Conservation (phyloP, 2,797 vertebrate species). For the Anableps anableps region DNA sequence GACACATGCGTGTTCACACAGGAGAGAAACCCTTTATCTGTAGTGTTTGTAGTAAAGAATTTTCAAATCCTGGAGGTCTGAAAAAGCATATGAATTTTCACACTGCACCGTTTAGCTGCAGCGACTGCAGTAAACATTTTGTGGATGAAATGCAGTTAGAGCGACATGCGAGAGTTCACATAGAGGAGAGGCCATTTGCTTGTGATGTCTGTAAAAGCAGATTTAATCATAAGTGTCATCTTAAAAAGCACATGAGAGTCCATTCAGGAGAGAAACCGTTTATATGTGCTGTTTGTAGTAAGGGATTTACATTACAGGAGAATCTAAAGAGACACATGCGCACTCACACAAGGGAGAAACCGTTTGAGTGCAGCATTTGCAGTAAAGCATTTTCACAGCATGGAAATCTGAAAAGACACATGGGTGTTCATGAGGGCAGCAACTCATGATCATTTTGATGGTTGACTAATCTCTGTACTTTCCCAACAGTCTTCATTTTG, state of each 20-base stretch:
- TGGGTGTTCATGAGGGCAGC: background rate
- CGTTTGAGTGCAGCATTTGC: conserved; percentile 1
- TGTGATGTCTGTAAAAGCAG: background rate
- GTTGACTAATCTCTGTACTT: background rate
- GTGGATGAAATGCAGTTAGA: conserved; percentile 3
- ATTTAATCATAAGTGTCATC: conserved; percentile 12
- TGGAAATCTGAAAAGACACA: conserved; percentile 9
- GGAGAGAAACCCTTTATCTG: conserved; percentile 13
- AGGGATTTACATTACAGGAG: conserved; percentile 1
- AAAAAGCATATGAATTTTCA: conserved; percentile 11
- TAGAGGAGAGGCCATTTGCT: conserved; percentile 2
- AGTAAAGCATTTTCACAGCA: conserved; percentile 5
- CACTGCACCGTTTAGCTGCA: conserved; percentile 1
- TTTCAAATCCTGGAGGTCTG: conserved; percentile 3
- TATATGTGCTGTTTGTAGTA: background rate
- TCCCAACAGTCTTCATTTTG: background rate
- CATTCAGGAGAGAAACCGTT: conserved; percentile 2
- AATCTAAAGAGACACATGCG: conserved; percentile 9
- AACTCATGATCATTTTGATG: background rate
- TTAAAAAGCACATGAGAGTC: conserved; percentile 14
- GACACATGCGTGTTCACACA: conserved; percentile 11
- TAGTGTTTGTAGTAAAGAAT: background rate
- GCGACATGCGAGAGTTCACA: conserved; percentile 3
- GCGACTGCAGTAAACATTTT: background rate
- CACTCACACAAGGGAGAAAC: conserved; percentile 8